Base-by-base conservation (phyloP, 1,140 invertebrate genomes). In the Lepidotrigona ventralis region DNA sequence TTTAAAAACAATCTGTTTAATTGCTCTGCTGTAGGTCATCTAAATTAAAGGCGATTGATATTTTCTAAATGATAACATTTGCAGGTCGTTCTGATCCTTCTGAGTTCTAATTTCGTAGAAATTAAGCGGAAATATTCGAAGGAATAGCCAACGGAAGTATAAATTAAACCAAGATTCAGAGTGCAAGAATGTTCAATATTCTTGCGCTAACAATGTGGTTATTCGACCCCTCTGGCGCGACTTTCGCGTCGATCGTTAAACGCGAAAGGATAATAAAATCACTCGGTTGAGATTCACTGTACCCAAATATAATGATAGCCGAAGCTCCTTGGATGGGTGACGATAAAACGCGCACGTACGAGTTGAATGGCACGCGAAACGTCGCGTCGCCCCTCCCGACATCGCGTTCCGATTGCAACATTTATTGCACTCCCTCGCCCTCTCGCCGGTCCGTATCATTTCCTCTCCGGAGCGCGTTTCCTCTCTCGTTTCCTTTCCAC, bases 221-320 rank as follows among this genome's bases (percentile, higher is more conserved):
- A 29, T 26, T 64, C n/a, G n/a, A 64, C 29, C 8, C 6, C 26
- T 17, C 14, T 15, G 2, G 21, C 11, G 33, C 21, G 53, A 58
- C 14, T 39, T 17, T 6, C 21, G 39, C 39, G 1, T 75, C 14
- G 39, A 75, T 19, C 21, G 29, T 63, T 1, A 1, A 46, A 39
- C 39, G 21, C 19, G 17, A n/a, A 53, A 26, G 14, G 17, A 14
- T 53, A 72, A 51, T n/a, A n/a, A 64, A 63, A 63, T 9, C 39
- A 26, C 33, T 26, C 39, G 39, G n/a, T 64, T 15, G 14, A 6
- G 2, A 39, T 39, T n/a, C 33, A 9, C 69, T 39, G 8, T 33
- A 26, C 5, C 46, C 51, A 15, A 75, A 80, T 80, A 80, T 80
- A 72, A 80, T 19, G 79, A 74, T 68, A 75, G 75, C n/a, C 51